phyloP scores from a whole-genome alignment of 2,113 vertebrate genomes.

The Megaleporinus macrocephalus region DNA sequence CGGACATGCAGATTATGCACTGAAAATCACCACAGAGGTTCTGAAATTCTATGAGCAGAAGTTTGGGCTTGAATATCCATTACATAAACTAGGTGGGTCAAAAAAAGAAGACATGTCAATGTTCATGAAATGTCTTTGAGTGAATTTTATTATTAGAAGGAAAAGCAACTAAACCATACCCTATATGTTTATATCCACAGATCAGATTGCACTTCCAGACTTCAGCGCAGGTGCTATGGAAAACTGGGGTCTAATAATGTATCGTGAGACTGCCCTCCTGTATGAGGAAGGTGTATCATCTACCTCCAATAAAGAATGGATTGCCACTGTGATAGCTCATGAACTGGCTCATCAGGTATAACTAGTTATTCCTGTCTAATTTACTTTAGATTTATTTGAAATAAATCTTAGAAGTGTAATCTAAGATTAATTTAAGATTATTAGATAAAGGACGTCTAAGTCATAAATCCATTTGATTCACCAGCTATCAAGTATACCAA shows the following conservation, averaged over 20 bases:
- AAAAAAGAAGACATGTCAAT: too few relatives aligned
- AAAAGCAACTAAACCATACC: background rate
- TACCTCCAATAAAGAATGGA: slow-evolving; percentile 58
- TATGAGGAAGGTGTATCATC: slow-evolving; percentile 68
- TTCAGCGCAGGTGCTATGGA: slow-evolving; percentile 69
- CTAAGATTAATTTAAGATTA: background rate
- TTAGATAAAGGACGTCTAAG: background rate
- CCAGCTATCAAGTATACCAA: background rate
- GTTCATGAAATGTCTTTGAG: background rate
- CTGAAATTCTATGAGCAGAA: slow-evolving; percentile 53
- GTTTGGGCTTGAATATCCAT: slow-evolving; percentile 53
- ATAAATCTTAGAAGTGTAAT: background rate
- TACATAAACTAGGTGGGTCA: slow-evolving; percentile 65
- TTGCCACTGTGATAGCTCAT: slow-evolving; percentile 67
- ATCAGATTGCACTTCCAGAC: slow-evolving; percentile 78
- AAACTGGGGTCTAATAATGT: slow-evolving; percentile 79
- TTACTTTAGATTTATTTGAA: background rate
- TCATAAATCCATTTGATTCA: background rate
- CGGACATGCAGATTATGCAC: slow-evolving; percentile 58
- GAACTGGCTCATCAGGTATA: slow-evolving; percentile 79
- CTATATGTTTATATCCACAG: slow-evolving; percentile 56
- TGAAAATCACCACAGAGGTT: slow-evolving; percentile 55
- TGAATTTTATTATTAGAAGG: background rate
- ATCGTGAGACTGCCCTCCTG: slow-evolving; percentile 69
- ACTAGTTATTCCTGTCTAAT: background rate